Percentiles rank a stretch among this genome's conserved stretches.
phyloP scores from a whole-genome alignment of 2,888 invertebrate genomes.

The Heteromurus nitidus region DNA sequence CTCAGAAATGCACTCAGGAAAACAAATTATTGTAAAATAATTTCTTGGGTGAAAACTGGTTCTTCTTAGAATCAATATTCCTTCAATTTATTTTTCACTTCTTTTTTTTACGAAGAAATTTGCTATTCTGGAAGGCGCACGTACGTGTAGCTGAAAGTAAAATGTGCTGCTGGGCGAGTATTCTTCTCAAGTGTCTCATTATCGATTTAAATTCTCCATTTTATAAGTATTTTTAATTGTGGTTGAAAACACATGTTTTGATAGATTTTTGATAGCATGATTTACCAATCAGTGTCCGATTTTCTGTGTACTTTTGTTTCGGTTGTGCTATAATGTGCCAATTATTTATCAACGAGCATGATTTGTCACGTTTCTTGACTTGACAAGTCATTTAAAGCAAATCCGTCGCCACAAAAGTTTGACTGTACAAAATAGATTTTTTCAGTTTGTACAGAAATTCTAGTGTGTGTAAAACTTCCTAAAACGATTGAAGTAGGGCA shows the following conservation, averaged over 20 bases:
- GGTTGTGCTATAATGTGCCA: background rate
- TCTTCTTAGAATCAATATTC: slow-evolving; percentile 23
- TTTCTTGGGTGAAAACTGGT: slow-evolving; percentile 57
- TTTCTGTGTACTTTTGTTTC: background rate
- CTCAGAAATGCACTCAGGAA: background rate
- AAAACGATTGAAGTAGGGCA: slow-evolving; percentile 71
- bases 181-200: background rate
- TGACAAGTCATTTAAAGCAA: background rate
- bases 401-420: background rate
- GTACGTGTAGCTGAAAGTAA: background rate
- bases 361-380: slow-evolving; percentile 35
- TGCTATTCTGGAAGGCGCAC: background rate
- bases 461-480: too few relatives aligned
- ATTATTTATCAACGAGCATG: background rate
- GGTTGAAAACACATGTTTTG: too few relatives aligned
- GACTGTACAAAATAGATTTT: slow-evolving; percentile 5
- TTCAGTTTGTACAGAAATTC: background rate
- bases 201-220: background rate
- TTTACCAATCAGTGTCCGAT: too few relatives aligned
- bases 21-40: slow-evolving; percentile 47
- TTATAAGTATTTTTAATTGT: slow-evolving; percentile 3
- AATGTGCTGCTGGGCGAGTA: background rate
- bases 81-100: slow-evolving; percentile 12
- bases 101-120: background rate
- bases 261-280: background rate